A percentile compares a stretch with the other conserved stretches of the same genome.
Evolutionary conservation across 2,113 vertebrate genomes (phyloP).

Genomic region (Tragulus kanchil): DNA sequence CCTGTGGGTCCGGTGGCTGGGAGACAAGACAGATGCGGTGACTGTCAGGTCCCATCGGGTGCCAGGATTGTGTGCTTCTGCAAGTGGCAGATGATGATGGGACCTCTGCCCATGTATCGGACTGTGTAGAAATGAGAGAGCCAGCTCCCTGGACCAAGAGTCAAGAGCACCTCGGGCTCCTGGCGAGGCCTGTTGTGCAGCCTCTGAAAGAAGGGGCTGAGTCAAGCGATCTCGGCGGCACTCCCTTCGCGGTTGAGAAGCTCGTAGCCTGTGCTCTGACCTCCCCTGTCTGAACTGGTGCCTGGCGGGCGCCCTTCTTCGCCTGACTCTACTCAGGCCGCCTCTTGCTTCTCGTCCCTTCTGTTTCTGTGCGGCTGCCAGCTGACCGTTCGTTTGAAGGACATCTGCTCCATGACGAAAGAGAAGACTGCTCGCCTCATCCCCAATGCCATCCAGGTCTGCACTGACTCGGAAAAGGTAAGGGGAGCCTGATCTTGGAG

Average conservation of each 20-base stretch:
- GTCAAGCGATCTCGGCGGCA: not conserved
- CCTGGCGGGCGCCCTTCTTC: rapidly evolving
- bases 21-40: not conserved
- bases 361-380: constrained; percentile 73
- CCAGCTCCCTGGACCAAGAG: not conserved
- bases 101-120: not conserved
- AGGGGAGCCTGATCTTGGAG: not conserved
- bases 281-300: not conserved
- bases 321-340: not conserved
- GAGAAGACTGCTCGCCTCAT: constrained; percentile 99
- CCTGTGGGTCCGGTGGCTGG: not conserved
- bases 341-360: not conserved
- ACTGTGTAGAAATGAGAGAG: not conserved
- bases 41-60: not conserved
- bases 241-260: not conserved
- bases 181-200: rapidly evolving
- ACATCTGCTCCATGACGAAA: constrained; percentile 99
- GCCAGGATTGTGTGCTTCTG: not conserved
- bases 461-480: constrained; percentile 99
- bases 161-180: not conserved
- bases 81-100: not conserved
- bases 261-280: not conserved
- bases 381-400: constrained; percentile 98
- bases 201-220: not conserved
- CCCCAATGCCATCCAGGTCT: constrained; percentile 99